Evolutionary conservation across 2,888 invertebrate genomes (phyloP).

Genomic region (Ophonus ardosiacus): DNA sequence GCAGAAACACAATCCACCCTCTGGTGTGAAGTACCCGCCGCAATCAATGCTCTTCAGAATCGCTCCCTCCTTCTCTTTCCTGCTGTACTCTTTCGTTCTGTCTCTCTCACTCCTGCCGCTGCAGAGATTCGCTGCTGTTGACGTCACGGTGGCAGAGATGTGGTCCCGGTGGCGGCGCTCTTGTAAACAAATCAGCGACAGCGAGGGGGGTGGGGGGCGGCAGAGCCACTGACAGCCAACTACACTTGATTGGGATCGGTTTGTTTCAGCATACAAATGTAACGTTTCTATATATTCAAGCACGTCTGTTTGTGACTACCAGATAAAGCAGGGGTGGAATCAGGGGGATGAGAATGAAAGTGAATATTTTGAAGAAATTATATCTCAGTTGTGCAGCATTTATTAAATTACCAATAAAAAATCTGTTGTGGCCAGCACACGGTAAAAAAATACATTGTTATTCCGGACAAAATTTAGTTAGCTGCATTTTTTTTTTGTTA

Average conservation of each 20-base stretch:
- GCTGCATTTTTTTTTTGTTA: too few species aligned
- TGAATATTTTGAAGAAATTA: too few species aligned
- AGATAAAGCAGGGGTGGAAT: not conserved
- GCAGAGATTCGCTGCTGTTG: slow-evolving; percentile 33
- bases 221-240: slow-evolving; percentile 49
- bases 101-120: slow-evolving; percentile 3
- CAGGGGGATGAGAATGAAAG: not conserved
- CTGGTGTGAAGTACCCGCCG: slow-evolving; percentile 31
- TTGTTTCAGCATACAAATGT: slow-evolving; percentile 74
- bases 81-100: not conserved
- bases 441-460: too few species aligned
- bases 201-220: slow-evolving; percentile 16
- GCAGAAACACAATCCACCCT: slow-evolving; percentile 34
- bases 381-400: too few species aligned
- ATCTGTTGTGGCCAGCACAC: too few species aligned
- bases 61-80: not conserved
- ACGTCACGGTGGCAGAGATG: slow-evolving; percentile 57
- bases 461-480: too few species aligned
- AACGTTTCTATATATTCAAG: slow-evolving; percentile 48
- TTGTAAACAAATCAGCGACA: slow-evolving; percentile 60
- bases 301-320: slow-evolving; percentile 50
- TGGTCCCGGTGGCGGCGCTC: slow-evolving; percentile 55
- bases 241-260: slow-evolving; percentile 70
- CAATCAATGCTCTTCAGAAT: slow-evolving; percentile 41
- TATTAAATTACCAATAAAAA: too few species aligned